Base-by-base conservation (phyloP, 2,113 vertebrate genomes). In the Tor tambroides region DNA sequence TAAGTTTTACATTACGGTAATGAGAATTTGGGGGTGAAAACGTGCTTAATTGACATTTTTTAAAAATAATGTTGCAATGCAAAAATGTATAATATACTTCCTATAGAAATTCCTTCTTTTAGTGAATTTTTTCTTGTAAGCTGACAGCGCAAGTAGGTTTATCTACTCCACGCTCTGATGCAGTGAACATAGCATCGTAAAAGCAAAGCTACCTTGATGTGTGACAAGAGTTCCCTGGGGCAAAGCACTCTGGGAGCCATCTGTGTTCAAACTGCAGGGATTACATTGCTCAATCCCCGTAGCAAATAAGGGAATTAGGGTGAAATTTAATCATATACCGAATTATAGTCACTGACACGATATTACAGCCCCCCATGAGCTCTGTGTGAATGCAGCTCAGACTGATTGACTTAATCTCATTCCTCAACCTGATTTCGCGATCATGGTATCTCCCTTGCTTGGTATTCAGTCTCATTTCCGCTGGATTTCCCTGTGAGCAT, bases 271-370 rank as follows among this genome's bases (percentile, higher is more conserved):
- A 69, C 82, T 69, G 84, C 63, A 30, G 87, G 80, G 87, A 89
- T 89, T 91, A 89, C 75, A 46, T 63, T 19, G 67, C 69, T 84
- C 88, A 85, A 88, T 88, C 90, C 85, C 90, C 85, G 51, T 91
- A 59, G 87, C 90, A 88, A 91, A 89, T 89, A 88, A 67, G 79
- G 83, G 85, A 91, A 87, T 89, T 89, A 89, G 82, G 88, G 51
- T 87, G 88, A 84, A 91, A 87, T 85, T 85, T 72, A 91, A 88
- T 91, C 90, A 88, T 81, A 85, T 26, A 23, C 49, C 59, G 30
- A 80, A 77, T 78, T 83, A 77, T 67, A 76, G 79, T 67, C 38
- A 59, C 51, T 71, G 83, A 76, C 86, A 87, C 26, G 38, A 65
- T 82, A 86, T 46, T 86, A 65, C 74, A 86, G 79, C 51, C 61